Conservation (phyloP, 2,888 invertebrate genomes). For the Apotomis betuletana region DNA sequence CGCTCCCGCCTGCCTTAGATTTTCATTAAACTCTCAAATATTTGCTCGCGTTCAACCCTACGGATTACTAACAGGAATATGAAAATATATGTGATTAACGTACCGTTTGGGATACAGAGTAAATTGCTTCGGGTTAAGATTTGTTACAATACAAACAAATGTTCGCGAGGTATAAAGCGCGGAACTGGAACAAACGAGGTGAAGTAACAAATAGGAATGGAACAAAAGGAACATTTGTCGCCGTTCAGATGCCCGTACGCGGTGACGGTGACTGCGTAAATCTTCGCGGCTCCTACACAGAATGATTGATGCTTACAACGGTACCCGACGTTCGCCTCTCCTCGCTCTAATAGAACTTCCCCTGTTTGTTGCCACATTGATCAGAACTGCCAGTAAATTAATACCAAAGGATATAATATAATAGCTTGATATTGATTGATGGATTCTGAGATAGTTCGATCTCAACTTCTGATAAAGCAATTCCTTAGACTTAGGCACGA, state of each 20-base stretch:
- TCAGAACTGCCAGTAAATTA: constrained; percentile 62
- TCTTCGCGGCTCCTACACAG: constrained; percentile 50
- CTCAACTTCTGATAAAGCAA: constrained; percentile 20
- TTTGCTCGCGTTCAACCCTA: constrained; percentile 68
- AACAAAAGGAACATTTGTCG: constrained; percentile 56
- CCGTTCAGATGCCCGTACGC: constrained; percentile 51
- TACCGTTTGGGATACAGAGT: constrained; percentile 59
- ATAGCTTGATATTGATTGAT: constrained; percentile 62
- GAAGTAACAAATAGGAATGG: constrained; percentile 43
- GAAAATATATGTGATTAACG: constrained; percentile 72
- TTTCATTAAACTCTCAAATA: constrained; percentile 79
- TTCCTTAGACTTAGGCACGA: constrained; percentile 4
- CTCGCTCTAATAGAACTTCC: constrained; percentile 51
- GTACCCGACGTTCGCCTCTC: constrained; percentile 56
- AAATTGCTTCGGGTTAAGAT: constrained; percentile 48
- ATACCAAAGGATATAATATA: constrained; percentile 54
- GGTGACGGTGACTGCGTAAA: constrained; percentile 56
- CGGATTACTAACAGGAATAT: constrained; percentile 67
- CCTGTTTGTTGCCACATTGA: constrained; percentile 57
- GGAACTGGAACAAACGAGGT: constrained; percentile 43
- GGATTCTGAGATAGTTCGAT: constrained; percentile 46
- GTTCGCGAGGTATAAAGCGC: constrained; percentile 47
- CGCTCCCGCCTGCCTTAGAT: constrained; percentile 67
- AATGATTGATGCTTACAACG: constrained; percentile 69
- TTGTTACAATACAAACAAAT: constrained; percentile 58